phyloP scores from a whole-genome alignment of 2,797 vertebrate species.

The Cossypha caffra region DNA sequence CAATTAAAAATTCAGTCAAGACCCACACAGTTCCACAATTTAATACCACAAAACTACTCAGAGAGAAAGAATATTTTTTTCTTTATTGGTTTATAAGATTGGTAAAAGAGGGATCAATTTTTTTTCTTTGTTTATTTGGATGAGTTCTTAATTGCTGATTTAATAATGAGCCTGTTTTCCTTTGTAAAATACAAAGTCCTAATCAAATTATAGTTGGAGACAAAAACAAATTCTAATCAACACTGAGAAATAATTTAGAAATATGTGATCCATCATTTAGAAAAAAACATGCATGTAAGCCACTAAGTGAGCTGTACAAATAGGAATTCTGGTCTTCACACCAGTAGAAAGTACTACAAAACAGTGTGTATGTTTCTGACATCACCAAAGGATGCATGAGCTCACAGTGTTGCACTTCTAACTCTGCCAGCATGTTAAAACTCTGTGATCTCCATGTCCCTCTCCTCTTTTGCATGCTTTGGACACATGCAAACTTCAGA shows the following conservation, averaged over 20 bases:
- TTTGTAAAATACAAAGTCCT: background rate
- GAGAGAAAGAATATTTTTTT: background rate
- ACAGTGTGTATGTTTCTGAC: background rate
- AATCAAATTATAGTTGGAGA: background rate
- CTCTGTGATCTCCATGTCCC: rapidly evolving
- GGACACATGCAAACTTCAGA: background rate
- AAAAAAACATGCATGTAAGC: rapidly evolving
- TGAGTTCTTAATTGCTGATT: background rate
- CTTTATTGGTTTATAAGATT: background rate
- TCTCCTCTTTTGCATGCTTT: background rate
- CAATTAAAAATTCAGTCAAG: background rate
- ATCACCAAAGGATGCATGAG: background rate
- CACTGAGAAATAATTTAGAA: background rate
- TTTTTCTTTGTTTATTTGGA: background rate
- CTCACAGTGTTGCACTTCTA: background rate
- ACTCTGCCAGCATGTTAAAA: background rate
- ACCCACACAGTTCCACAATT: background rate
- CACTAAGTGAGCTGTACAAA: background rate
- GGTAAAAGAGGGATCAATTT: background rate
- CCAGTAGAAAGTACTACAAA: background rate
- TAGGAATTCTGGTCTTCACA: background rate
- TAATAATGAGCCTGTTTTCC: background rate
- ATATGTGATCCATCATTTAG: background rate
- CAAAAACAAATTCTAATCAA: background rate
- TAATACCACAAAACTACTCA: background rate